A percentile compares a stretch with the other conserved stretches of the same genome.
Evolutionary conservation across 2,113 vertebrate species (phyloP).

Genomic region (Monopterus albus): DNA sequence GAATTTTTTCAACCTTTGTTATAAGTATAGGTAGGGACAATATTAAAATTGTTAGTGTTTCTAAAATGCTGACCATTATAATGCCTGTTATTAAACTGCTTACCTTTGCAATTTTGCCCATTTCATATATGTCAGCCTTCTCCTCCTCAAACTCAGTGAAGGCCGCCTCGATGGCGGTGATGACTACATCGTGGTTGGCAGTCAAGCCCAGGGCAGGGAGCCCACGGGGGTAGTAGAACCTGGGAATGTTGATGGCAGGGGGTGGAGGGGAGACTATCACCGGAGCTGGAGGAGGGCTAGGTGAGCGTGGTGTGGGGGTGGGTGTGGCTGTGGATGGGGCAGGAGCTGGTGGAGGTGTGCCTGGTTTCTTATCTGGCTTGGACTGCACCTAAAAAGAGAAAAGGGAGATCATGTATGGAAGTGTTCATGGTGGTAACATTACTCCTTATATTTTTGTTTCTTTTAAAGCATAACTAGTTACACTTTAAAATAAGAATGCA

Average conservation of each 20-base stretch:
- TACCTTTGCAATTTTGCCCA: conserved; percentile 98
- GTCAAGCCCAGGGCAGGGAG: conserved; percentile 87
- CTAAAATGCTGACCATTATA: background rate
- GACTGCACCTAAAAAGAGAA: conserved; percentile 86
- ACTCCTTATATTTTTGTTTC: no score
- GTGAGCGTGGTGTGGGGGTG: conserved; percentile 77
- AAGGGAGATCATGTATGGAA: background rate
- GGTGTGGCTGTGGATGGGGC: conserved; percentile 66
- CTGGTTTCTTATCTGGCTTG: conserved; percentile 95
- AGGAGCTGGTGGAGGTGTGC: conserved; percentile 83
- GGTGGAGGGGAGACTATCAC: conserved; percentile 83
- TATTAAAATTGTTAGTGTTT: background rate
- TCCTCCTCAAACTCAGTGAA: conserved; percentile 93
- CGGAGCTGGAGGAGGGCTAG: conserved; percentile 86
- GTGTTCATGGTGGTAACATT: no score
- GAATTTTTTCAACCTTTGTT: no score
- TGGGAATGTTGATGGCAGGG: conserved; percentile 96
- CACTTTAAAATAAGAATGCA: background rate
- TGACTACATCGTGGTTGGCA: conserved; percentile 87
- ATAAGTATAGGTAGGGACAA: no score
- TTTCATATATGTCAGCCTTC: conserved; percentile 93
- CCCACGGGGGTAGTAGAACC: conserved; percentile 97
- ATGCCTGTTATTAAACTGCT: background rate
- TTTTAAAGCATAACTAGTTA: no score
- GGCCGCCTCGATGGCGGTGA: conserved; percentile 87